phyloP scores from a whole-genome alignment of 2,888 invertebrate species.

The Drosophila siamana region DNA sequence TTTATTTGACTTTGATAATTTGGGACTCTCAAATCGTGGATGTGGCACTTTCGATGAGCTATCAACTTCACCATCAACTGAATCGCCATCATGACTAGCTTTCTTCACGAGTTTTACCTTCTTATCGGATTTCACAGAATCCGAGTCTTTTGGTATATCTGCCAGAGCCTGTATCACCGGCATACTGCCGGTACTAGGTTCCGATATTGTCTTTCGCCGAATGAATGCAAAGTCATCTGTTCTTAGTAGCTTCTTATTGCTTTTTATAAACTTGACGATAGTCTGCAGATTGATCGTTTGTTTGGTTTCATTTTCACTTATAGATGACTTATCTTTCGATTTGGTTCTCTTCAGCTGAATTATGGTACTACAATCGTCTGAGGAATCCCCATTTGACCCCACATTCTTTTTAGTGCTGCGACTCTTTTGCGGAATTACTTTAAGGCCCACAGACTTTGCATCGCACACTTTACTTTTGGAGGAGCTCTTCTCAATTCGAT shows the following conservation, averaged over 20 bases:
- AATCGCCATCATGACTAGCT: slow-evolving; percentile 54
- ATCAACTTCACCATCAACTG: slow-evolving; percentile 53
- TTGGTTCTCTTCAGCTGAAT: slow-evolving; percentile 41
- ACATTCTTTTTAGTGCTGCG: slow-evolving; percentile 75
- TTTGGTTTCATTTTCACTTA: slow-evolving; percentile 35
- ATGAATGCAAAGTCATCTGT: slow-evolving; percentile 81
- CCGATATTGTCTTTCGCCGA: slow-evolving; percentile 80
- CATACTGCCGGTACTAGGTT: slow-evolving; percentile 68
- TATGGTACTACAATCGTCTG: slow-evolving; percentile 12
- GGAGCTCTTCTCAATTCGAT: slow-evolving; percentile 74
- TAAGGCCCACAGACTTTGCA: slow-evolving; percentile 27
- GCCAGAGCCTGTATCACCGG: slow-evolving; percentile 55
- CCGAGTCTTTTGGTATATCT: slow-evolving; percentile 60
- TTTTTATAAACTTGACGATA: slow-evolving; percentile 81
- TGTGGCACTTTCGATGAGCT: slow-evolving; percentile 1
- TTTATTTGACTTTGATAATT: slow-evolving; percentile 52
- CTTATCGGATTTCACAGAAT: slow-evolving; percentile 67
- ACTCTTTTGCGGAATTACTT: slow-evolving; percentile 49
- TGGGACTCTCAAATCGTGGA: slow-evolving; percentile 16
- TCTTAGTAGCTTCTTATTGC: slow-evolving; percentile 77
- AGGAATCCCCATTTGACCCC: slow-evolving; percentile 46
- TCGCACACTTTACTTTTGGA: slow-evolving; percentile 80
- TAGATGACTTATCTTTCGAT: slow-evolving; percentile 40
- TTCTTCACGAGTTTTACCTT: slow-evolving; percentile 78
- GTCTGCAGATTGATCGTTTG: slow-evolving; percentile 80